Conservation (phyloP, 2,797 vertebrate genomes). For the Hoplostethus mediterraneus region DNA sequence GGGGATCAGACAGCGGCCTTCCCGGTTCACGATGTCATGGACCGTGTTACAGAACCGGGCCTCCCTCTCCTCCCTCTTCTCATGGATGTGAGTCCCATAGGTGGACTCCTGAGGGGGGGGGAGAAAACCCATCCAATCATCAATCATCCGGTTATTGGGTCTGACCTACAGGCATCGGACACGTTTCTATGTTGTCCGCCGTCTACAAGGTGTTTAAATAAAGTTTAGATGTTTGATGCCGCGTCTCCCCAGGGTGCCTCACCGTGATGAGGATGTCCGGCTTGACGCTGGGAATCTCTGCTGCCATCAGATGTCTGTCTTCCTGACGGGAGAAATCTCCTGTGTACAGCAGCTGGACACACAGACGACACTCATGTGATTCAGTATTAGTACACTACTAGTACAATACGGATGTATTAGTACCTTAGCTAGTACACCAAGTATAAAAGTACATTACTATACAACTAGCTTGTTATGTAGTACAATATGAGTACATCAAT, state of each 20-base stretch:
- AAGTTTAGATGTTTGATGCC: too few relatives aligned
- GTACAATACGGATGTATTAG: too few relatives aligned
- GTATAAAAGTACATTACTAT: too few relatives aligned
- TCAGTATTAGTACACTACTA: too few relatives aligned
- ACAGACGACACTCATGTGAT: not conserved
- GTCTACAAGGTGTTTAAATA: conserved; percentile 49
- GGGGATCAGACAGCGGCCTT: conserved; percentile 91
- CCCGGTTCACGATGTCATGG: conserved; percentile 95
- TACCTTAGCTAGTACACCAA: too few relatives aligned
- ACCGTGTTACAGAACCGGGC: conserved; percentile 96
- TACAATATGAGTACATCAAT: too few relatives aligned
- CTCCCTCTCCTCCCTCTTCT: conserved; percentile 95
- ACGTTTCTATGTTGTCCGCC: too few relatives aligned
- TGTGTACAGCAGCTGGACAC: conserved; percentile 90
- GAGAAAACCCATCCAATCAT: too few relatives aligned
- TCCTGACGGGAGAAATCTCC: conserved; percentile 98
- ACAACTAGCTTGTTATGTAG: too few relatives aligned
- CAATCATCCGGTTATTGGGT: too few relatives aligned
- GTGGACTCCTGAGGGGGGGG: conserved; percentile 87
- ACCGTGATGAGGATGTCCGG: conserved; percentile 94
- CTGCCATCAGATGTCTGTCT: conserved; percentile 96
- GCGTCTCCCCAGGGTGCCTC: conserved; percentile 25
- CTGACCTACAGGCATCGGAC: too few relatives aligned
- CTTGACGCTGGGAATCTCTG: conserved; percentile 97
- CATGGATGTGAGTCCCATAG: conserved; percentile 95